These are phyloP conservation scores for Acrocephalus arundinaceus DNA, from an alignment of 2,113 vertebrate species.

Conservation along the genomic window DNA sequence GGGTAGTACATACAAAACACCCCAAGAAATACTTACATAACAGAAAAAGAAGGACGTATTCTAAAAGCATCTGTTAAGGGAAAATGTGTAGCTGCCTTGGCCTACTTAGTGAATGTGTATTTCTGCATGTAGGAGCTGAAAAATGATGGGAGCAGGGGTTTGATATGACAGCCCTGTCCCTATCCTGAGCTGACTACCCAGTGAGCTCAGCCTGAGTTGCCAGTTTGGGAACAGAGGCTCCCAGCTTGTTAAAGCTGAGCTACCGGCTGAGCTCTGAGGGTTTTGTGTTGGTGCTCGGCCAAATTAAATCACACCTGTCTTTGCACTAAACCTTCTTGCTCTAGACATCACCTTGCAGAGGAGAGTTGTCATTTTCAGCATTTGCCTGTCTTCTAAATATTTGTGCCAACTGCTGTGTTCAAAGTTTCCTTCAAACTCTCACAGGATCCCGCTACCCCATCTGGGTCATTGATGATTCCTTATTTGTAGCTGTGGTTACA, in stretches of 20 bases:
- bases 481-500: not conserved
- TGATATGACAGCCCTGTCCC: not conserved
- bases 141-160: not conserved
- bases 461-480: not conserved
- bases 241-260: not conserved
- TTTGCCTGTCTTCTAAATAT: not conserved
- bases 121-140: not conserved
- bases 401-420: not conserved
- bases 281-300: not conserved
- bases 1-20: not conserved
- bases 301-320: not conserved
- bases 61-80: conserved; percentile 22
- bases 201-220: not conserved
- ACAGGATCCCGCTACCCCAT: not conserved
- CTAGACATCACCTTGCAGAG: not conserved
- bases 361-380: not conserved
- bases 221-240: not conserved
- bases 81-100: not conserved
- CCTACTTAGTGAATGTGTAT: not conserved
- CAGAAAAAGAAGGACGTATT: not conserved
- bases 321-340: not conserved
- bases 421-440: not conserved
- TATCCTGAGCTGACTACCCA: not conserved
- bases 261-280: not conserved
- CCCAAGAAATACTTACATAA: conserved; percentile 29